Evolutionary conservation across 2,113 vertebrate species (phyloP).

Genomic region (Ptilonorhynchus violaceus): DNA sequence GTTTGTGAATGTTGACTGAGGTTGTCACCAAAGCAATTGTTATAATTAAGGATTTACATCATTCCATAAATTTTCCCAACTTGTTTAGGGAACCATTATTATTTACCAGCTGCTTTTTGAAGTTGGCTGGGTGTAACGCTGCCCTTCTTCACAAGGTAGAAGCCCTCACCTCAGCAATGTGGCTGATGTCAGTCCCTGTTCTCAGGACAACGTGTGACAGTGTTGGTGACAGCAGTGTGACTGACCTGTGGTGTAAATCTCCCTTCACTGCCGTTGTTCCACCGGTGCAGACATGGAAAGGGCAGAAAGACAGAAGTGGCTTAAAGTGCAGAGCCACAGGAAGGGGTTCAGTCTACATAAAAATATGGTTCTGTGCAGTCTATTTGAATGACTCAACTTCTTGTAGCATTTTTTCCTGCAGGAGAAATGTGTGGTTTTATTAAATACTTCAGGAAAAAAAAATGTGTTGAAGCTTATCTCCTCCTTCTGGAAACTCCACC

Average conservation of each 20-base stretch:
- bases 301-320: background rate
- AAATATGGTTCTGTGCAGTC: background rate
- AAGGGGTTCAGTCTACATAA: background rate
- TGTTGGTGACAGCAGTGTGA: background rate
- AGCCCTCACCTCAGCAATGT: background rate
- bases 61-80: background rate
- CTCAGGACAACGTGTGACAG: rapidly evolving
- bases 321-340: rapidly evolving
- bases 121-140: rapidly evolving
- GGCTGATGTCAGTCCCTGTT: rapidly evolving
- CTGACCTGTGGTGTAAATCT: background rate
- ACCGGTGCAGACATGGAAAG: rapidly evolving
- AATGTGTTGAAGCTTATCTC: background rate
- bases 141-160: background rate
- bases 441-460: background rate
- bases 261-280: background rate
- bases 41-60: background rate
- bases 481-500: background rate
- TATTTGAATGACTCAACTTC: background rate
- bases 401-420: background rate
- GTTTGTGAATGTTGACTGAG: background rate
- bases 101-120: background rate
- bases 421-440: background rate
- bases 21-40: background rate
- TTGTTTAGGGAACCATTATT: background rate